These are phyloP conservation scores for Microcebus griseorufus DNA, from an alignment of 2,113 vertebrate genomes.

Conservation along the genomic window DNA sequence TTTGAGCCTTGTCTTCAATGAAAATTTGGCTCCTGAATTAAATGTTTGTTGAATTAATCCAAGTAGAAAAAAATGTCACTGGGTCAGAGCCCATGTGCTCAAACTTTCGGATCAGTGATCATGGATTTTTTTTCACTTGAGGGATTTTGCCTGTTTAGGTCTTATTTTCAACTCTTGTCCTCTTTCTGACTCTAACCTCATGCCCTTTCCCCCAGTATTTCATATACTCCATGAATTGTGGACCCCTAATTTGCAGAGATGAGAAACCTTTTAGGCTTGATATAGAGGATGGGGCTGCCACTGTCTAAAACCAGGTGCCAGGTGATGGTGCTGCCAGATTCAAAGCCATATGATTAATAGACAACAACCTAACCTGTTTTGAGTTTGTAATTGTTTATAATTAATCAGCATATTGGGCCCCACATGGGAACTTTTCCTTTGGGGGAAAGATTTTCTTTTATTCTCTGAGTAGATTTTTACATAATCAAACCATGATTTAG, in stretches of 20 bases:
- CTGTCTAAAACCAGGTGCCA: neutral
- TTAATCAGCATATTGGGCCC: neutral
- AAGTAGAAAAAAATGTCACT: neutral
- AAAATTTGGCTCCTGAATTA: neutral
- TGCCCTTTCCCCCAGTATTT: neutral
- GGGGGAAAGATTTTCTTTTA: neutral
- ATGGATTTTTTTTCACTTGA: neutral
- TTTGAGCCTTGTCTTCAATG: neutral
- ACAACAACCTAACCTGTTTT: neutral
- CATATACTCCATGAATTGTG: neutral
- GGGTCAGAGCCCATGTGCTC: neutral
- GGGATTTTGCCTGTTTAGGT: neutral
- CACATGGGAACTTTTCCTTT: neutral
- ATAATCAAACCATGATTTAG: neutral
- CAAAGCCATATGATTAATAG: neutral
- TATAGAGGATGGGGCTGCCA: neutral
- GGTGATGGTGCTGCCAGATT: neutral
- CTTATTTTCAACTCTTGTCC: neutral
- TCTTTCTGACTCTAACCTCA: neutral
- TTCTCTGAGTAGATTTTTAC: constrained; percentile 4
- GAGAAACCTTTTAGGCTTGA: neutral
- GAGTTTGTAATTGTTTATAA: neutral
- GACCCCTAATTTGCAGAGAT: neutral
- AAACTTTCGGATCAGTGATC: neutral
- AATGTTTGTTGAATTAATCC: neutral